Base-by-base conservation (phyloP, 1,140 invertebrate genomes). In the Drosophila arizonae region DNA sequence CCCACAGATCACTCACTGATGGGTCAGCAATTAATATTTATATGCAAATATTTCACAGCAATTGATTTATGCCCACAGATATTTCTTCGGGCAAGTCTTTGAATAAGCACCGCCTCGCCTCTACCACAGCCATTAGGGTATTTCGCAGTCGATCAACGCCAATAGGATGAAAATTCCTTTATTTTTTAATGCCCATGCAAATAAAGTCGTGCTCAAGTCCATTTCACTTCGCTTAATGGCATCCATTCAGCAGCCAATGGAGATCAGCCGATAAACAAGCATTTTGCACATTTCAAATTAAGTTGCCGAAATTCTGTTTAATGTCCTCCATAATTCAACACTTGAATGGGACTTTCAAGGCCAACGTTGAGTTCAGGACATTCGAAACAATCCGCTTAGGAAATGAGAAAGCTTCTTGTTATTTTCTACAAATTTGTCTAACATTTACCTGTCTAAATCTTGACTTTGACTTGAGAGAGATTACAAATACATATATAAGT, bases 211-310 rank as follows among this genome's bases (percentile, higher is more conserved):
- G 6, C 33, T 33, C 33, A 9, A 33, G 33, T 33, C 33, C 33
- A 33, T 33, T 62, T 63, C 48, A 30, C 58, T 48, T 39, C 66
- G 13, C 30, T 54, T 63, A 69, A 69, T 54, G 36, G 66, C 57
- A 52, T 3, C 21, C 21, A 24, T 24, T 51, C 66, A 54, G 45
- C 48, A 43, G 24, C 15, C 26, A 8, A 13, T 24, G n/a, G 36
- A 41, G 48, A 69, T 63, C 58, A 48, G 15, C 50, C 51, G 67
- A 55, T 63, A 62, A 36, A 11, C 15, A 17, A 45, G 52, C 10
- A 28, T 46, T 39, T 62, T 9, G 41, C 33, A 39, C 58, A 33
- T 10, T 45, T 13, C 33, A 39, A 51, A 67, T 67, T 43, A 60
- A 69, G 54, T 52, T 39, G 33, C 2, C 36, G 33, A 61, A 54